Conservation (phyloP, 1,140 invertebrate genomes). For the Zaprionus inermis region DNA sequence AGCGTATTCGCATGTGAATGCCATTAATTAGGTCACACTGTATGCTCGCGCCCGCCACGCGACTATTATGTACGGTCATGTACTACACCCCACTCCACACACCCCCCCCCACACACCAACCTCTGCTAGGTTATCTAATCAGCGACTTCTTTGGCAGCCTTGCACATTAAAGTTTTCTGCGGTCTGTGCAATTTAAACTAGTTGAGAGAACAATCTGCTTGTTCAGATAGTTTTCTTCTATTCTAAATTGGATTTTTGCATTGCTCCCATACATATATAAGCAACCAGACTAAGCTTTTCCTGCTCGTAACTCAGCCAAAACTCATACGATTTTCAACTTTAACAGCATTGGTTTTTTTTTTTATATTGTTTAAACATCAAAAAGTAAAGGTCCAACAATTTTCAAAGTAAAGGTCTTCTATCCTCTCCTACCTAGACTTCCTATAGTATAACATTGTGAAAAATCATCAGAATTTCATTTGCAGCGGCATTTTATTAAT, state of each 20-base stretch:
- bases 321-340: too few species aligned
- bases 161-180: constrained; percentile 10
- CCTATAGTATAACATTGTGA: too few species aligned
- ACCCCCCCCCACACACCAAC: neutral
- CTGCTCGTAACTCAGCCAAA: too few species aligned
- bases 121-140: constrained; percentile 34
- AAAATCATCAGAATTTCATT: too few species aligned
- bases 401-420: too few species aligned
- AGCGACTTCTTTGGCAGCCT: constrained; percentile 5
- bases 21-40: constrained; percentile 51
- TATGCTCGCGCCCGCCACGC: constrained; percentile 26
- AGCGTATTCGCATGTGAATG: constrained; percentile 35
- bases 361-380: too few species aligned
- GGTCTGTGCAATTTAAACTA: neutral
- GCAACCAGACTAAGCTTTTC: too few species aligned
- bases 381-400: too few species aligned
- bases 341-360: too few species aligned
- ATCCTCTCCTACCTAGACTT: too few species aligned
- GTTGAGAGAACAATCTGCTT: neutral
- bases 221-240: accelerated
- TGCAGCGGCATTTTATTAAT: too few species aligned
- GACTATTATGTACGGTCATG: constrained; percentile 7
- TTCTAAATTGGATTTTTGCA: neutral
- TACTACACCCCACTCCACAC: neutral
- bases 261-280: too few species aligned